These are phyloP conservation scores for Zoanthus gigantus DNA, from an alignment of 92 coral and sea anemone genomes.

Conservation along the genomic window DNA sequence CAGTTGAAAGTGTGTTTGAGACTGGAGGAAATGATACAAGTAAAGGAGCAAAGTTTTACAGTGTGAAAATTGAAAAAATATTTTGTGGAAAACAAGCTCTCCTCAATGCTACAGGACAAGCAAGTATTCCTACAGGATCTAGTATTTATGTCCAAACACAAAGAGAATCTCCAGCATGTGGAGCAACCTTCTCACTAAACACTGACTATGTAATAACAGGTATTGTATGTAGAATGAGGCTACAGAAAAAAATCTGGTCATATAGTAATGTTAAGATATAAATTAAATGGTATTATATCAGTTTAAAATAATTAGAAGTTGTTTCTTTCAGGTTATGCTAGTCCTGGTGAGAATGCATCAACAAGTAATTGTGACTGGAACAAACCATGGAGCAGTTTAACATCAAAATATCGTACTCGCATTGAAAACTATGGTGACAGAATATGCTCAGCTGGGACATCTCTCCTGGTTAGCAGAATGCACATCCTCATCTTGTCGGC, in stretches of 20 bases:
- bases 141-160: neutral
- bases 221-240: neutral
- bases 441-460: neutral
- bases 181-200: neutral
- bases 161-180: slow-evolving; percentile 8
- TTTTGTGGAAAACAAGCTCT: slow-evolving; percentile 26
- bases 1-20: slow-evolving; percentile 7
- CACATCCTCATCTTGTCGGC: neutral
- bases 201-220: slow-evolving; percentile 41
- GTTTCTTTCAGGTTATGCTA: neutral
- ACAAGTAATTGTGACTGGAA: neutral
- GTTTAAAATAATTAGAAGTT: neutral
- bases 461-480: neutral
- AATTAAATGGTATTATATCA: neutral
- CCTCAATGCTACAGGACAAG: slow-evolving; percentile 22
- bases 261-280: too few relatives aligned
- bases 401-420: neutral
- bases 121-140: slow-evolving; percentile 14
- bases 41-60: neutral
- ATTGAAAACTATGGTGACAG: slow-evolving; percentile 19
- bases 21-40: slow-evolving; percentile 20
- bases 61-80: slow-evolving; percentile 19
- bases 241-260: too few relatives aligned
- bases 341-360: neutral
- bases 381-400: slow-evolving; percentile 12